Evolutionary conservation across 2,888 invertebrate species (phyloP).

Genomic region (Ichneumoninae sp.): DNA sequence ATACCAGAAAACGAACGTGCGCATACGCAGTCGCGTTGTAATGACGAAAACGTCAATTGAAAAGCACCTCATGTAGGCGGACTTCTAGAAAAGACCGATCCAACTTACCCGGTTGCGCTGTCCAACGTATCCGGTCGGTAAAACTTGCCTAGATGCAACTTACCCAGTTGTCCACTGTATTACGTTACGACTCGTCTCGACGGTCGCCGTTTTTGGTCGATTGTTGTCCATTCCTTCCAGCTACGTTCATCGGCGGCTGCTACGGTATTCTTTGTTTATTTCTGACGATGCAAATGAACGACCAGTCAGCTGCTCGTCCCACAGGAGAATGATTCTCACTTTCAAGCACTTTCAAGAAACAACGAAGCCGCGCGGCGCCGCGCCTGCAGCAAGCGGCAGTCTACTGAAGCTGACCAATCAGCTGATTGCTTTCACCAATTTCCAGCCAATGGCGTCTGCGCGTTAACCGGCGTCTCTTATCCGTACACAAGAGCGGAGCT

Average conservation of each 20-base stretch:
- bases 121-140: no score
- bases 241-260: constrained; percentile 56
- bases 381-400: not conserved
- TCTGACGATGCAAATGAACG: constrained; percentile 20
- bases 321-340: not conserved
- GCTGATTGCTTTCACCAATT: not conserved
- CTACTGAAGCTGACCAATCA: not conserved
- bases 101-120: not conserved
- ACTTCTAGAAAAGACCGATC: no score
- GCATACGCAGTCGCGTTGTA: no score
- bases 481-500: no score
- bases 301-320: not conserved
- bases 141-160: no score
- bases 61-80: no score
- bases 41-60: no score
- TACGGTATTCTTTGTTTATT: constrained; percentile 48
- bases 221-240: constrained; percentile 52
- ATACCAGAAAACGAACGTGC: no score
- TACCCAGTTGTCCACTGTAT: not conserved
- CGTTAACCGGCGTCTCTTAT: no score
- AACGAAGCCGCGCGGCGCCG: not conserved
- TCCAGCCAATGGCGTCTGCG: not conserved
- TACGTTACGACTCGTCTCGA: not conserved
- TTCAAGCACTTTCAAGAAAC: not conserved
- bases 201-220: not conserved